Evolutionary conservation across 2,888 invertebrate genomes (phyloP).

Genomic region (Gortyna flavago): DNA sequence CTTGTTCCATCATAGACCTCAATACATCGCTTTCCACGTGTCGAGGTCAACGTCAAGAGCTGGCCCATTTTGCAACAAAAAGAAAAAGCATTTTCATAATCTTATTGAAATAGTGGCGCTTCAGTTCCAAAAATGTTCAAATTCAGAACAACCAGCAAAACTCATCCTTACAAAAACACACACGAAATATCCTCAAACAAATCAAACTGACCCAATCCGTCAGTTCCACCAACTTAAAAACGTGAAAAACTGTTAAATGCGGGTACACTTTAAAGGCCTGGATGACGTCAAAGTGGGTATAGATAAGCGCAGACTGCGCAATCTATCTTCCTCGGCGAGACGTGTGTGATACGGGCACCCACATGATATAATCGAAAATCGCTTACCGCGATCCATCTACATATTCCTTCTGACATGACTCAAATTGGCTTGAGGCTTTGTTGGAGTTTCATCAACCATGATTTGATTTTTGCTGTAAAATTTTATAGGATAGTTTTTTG

Average conservation of each 20-base stretch:
- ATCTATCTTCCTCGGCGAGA: slow-evolving; percentile 84
- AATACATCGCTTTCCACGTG: too few species aligned
- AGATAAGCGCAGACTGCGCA: slow-evolving; percentile 81
- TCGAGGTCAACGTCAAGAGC: too few species aligned
- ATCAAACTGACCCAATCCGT: slow-evolving; percentile 50
- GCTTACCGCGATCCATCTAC: slow-evolving; percentile 80
- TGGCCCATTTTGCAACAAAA: too few species aligned
- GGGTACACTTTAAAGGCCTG: slow-evolving; percentile 76
- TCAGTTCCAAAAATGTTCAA: background rate
- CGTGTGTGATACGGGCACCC: slow-evolving; percentile 80
- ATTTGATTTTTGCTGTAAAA: slow-evolving; percentile 36
- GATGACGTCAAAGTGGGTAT: slow-evolving; percentile 76
- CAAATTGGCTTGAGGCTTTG: slow-evolving; percentile 78
- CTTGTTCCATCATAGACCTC: too few species aligned
- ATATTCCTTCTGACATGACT: slow-evolving; percentile 76
- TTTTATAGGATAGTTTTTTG: slow-evolving; percentile 1
- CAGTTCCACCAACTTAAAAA: slow-evolving; percentile 62
- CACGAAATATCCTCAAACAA: slow-evolving; percentile 27
- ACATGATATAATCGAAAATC: slow-evolving; percentile 83
- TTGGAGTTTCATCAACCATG: slow-evolving; percentile 69
- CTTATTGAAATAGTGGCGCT: background rate
- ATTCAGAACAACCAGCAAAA: background rate
- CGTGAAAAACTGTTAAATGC: slow-evolving; percentile 68
- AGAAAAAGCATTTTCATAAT: background rate
- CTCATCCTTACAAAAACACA: background rate